Evolutionary conservation across 35 echinoderm and acorn worm species (phyloP).

Genomic region (Acanthaster planci): DNA sequence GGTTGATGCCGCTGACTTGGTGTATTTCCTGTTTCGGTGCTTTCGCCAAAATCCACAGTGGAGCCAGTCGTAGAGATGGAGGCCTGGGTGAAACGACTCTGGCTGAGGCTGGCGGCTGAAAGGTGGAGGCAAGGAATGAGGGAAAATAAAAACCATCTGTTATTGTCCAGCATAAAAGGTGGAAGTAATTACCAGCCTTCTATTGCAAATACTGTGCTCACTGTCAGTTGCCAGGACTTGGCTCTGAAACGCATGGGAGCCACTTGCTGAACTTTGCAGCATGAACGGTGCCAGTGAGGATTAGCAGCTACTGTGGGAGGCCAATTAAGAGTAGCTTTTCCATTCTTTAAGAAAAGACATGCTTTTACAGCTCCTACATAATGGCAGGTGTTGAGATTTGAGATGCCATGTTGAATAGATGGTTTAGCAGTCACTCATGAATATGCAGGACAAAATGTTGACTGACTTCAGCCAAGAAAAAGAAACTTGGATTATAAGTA

Average conservation of each 20-base stretch:
- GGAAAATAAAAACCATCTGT: constrained; percentile 20
- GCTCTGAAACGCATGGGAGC: not conserved
- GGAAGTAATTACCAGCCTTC: not conserved
- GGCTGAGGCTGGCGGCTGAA: not conserved
- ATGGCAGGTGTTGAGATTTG: no score
- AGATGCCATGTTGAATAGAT: no score
- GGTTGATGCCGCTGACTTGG: constrained; percentile 70
- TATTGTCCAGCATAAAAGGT: constrained; percentile 9
- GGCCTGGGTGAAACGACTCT: not conserved
- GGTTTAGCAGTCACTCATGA: no score
- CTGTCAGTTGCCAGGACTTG: not conserved
- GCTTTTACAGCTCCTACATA: no score
- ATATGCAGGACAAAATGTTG: no score
- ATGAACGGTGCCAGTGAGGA: no score
- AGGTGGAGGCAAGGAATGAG: not conserved
- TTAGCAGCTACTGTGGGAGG: no score
- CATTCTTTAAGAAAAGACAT: no score
- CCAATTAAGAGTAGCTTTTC: no score
- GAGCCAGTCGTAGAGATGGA: constrained; percentile 12
- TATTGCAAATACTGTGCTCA: not conserved
- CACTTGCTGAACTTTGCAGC: no score
- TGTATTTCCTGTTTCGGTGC: constrained; percentile 86
- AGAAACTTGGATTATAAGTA: no score
- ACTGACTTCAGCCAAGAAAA: no score
- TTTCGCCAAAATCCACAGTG: constrained; percentile 58